phyloP scores from a whole-genome alignment of 53 echinoderm and acorn worm species.

The Mesocentrotus franciscanus region DNA sequence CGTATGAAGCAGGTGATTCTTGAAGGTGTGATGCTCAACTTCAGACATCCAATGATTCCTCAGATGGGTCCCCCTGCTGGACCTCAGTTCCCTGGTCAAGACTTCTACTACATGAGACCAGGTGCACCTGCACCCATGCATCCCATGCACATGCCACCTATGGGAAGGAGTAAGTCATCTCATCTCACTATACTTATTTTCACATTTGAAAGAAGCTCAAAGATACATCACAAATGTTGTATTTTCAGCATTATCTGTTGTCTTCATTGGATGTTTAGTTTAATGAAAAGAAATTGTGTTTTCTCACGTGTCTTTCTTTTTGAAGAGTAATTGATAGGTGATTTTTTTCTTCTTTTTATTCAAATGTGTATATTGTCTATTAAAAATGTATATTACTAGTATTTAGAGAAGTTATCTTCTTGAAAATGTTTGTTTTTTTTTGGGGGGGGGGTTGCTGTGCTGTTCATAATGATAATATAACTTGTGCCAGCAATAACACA shows the following conservation, averaged over 20 bases:
- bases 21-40: conserved; percentile 85
- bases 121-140: conserved; percentile 84
- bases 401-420: no score
- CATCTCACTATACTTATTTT: not conserved
- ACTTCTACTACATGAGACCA: conserved; percentile 88
- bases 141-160: conserved; percentile 73
- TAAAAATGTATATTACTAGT: no score
- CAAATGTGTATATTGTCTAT: no score
- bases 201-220: not conserved
- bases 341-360: no score
- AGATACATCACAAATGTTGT: not conserved
- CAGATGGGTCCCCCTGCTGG: conserved; percentile 82
- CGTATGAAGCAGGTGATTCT: conserved; percentile 96
- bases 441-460: no score
- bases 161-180: conserved; percentile 69
- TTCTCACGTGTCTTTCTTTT: no score
- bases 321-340: no score
- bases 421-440: no score
- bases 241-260: not conserved
- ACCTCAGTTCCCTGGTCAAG: conserved; percentile 78
- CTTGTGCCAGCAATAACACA: no score
- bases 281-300: not conserved
- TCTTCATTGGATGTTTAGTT: not conserved
- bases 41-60: conserved; percentile 90
- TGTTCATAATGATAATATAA: no score